Evolutionary conservation across 2,797 vertebrate genomes (phyloP), one percentile per base, ranked within the genome.

Genomic region (Hippoglossus hippoglossus): DNA sequence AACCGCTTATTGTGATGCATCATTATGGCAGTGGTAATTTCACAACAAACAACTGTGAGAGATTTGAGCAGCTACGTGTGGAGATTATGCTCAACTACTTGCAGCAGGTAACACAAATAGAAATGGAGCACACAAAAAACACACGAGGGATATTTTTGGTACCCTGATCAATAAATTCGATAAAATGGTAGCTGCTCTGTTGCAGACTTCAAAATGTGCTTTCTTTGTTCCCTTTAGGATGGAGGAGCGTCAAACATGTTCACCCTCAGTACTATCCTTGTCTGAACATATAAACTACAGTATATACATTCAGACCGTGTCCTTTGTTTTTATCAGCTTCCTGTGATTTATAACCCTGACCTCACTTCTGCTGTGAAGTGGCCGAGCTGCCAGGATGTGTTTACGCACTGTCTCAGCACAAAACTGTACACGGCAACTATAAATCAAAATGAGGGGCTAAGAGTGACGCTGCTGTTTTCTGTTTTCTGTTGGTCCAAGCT

Each of bases 331-430:
- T 36, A 57, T 67, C 11, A 18, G 3, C 16, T 50, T 28, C 26
- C 67, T 55, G 28, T 64, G 68, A 75, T 63, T 60, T 57, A n/a
- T 61, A 39, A 77, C 63, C 64, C 67, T 81, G 51, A 73, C 60
- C 28, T 31, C 21, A 46, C 50, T 50, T 65, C 57, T 65, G 46
- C 71, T 53, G 63, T 7, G 44, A 46, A 7, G 44, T 18, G 44
- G 44, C 44, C 13, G 49, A 69, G 71, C 55, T 51, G 65, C 55
- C 28, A 22, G 19, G 10, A 18, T 68, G 39, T 58, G 50, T 83
- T 79, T 72, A 71, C 67, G 47, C 2, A n/a, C 73, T 13, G 49
- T 57, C 63, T 85, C 83, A 71, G 75, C 62, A 73, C 57, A 44
- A 86, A 79, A 75, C 5, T 31, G 41, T 70, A 76, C 54, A 52